Evolutionary conservation across 2,113 vertebrate species (phyloP).

Genomic region (Cromileptes altivelis): DNA sequence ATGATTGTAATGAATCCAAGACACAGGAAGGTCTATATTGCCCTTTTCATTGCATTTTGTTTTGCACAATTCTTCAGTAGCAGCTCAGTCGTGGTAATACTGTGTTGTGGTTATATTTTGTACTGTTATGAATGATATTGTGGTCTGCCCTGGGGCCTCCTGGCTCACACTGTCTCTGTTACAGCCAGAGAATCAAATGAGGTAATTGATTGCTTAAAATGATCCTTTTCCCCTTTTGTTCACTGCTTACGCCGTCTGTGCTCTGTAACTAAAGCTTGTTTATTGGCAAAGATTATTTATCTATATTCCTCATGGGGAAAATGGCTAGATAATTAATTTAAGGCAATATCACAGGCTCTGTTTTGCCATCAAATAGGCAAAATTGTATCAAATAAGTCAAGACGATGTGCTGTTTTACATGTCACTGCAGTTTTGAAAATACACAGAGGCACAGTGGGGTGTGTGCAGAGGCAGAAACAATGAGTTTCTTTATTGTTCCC

Average conservation of each 20-base stretch:
- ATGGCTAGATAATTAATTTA: conserved; percentile 2
- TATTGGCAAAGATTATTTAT: conserved; percentile 33
- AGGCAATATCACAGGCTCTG: not conserved
- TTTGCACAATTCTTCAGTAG: not conserved
- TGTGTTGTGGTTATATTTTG: conserved; percentile 14
- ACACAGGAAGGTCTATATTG: not conserved
- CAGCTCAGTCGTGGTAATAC: conserved; percentile 1
- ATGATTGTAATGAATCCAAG: conserved; percentile 7
- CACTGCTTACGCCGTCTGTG: conserved; percentile 8
- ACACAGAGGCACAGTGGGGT: not conserved
- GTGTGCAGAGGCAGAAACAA: not conserved
- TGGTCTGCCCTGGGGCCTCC: conserved; percentile 37
- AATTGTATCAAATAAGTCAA: not conserved
- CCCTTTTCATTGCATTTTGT: not conserved
- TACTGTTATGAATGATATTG: conserved; percentile 40
- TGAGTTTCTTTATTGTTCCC: conserved; percentile 9
- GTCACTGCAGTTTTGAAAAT: not conserved
- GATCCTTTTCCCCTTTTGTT: conserved; percentile 45
- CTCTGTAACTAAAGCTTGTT: conserved; percentile 19
- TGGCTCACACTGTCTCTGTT: conserved; percentile 55
- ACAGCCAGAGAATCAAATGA: conserved; percentile 51
- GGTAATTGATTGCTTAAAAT: conserved; percentile 63
- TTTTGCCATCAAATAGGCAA: conserved; percentile 7
- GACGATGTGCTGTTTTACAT: not conserved
- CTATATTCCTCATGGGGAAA: not conserved